A percentile compares a stretch with the other conserved stretches of the same genome.
Conservation (phyloP, 2,113 vertebrate genomes). For the Erpornis zantholeuca region DNA sequence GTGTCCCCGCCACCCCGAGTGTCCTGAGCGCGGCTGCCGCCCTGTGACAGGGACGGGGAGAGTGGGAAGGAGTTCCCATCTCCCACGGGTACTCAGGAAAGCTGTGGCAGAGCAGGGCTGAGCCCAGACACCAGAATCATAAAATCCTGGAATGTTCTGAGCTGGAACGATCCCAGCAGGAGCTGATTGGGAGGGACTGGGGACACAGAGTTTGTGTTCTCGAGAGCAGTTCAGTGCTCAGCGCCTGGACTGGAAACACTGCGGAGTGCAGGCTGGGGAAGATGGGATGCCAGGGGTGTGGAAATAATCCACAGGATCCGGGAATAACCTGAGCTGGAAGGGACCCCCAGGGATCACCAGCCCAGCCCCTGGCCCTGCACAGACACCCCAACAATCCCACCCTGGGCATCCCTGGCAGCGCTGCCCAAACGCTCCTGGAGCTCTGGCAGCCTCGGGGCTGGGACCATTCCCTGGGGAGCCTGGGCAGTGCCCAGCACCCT, state of each 20-base stretch:
- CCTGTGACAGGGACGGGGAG: rapidly evolving
- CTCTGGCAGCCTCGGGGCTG: not conserved
- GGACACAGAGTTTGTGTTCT: no score
- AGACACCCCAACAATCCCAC: not conserved
- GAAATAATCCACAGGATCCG: no score
- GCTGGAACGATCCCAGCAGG: not conserved
- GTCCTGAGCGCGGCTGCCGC: not conserved
- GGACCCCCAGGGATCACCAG: rapidly evolving
- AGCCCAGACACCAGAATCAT: not conserved
- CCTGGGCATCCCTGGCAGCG: not conserved
- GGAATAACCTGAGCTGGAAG: not conserved
- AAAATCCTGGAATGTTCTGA: not conserved
- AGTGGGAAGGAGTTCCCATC: not conserved
- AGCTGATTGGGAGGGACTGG: no score
- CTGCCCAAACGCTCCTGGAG: not conserved
- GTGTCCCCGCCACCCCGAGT: rapidly evolving
- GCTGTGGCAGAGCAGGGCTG: not conserved
- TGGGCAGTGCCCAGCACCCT: not conserved
- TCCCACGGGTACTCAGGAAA: rapidly evolving
- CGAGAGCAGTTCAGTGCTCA: no score
- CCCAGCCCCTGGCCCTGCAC: rapidly evolving
- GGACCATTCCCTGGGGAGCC: not conserved
- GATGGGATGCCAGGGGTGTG: no score
- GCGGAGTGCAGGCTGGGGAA: no score
- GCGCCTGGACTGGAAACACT: no score